Evolutionary conservation across 2,113 vertebrate genomes (phyloP).

Genomic region (Chinchilla lanigera): DNA sequence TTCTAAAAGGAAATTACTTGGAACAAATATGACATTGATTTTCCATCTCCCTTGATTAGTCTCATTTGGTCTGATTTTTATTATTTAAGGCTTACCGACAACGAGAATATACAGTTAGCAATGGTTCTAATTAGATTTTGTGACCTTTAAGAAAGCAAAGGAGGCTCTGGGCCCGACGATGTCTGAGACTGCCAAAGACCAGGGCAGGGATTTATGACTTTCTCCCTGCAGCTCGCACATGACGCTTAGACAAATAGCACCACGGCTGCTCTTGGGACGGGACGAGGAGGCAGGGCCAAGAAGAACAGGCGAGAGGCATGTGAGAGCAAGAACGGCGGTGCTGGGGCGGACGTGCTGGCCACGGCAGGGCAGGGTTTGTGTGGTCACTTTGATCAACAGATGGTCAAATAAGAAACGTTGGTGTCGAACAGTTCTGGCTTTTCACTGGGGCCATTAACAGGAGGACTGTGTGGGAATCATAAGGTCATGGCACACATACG

Average conservation of each 20-base stretch:
- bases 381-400: conserved; percentile 33
- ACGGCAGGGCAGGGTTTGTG: not conserved
- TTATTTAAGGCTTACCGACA: conserved; percentile 77
- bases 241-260: conserved; percentile 88
- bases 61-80: conserved; percentile 76
- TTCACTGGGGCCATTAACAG: not conserved
- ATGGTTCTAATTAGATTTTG: conserved; percentile 74
- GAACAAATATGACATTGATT: conserved; percentile 82
- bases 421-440: not conserved
- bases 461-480: not conserved
- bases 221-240: conserved; percentile 84
- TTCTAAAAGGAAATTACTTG: conserved; percentile 78
- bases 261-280: conserved; percentile 83
- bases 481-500: not conserved
- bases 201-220: not conserved
- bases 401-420: conserved; percentile 1
- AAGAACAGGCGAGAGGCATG: conserved; percentile 77
- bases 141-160: conserved; percentile 76
- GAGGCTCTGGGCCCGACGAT: conserved; percentile 48
- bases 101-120: conserved; percentile 71
- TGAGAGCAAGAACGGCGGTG: conserved; percentile 53
- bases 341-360: conserved; percentile 80
- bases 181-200: conserved; percentile 39
- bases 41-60: conserved; percentile 80
- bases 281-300: conserved; percentile 85